phyloP scores from a whole-genome alignment of 1,140 invertebrate species.

The Achatina immaculata region DNA sequence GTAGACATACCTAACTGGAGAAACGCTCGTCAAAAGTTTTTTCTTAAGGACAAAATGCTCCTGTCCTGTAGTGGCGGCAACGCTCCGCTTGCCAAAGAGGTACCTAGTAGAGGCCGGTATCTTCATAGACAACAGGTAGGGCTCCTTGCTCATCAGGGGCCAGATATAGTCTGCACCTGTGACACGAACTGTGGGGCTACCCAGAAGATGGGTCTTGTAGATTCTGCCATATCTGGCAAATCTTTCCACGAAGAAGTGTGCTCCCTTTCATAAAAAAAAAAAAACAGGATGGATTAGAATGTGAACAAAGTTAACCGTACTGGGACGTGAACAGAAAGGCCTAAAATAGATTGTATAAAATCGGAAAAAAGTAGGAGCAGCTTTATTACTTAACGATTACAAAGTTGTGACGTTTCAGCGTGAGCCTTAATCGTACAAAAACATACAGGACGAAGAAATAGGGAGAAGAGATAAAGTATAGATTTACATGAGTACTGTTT shows the following conservation, averaged over 20 bases:
- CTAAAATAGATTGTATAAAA: no score
- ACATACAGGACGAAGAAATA: no score
- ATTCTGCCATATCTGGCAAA: constrained; percentile 49
- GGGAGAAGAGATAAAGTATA: no score
- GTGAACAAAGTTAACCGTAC: no score
- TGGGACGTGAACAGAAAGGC: no score
- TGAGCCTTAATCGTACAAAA: no score
- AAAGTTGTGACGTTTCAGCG: no score
- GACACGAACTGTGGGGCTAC: constrained; percentile 52
- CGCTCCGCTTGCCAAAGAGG: constrained; percentile 46
- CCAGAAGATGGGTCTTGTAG: constrained; percentile 60
- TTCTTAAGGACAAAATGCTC: constrained; percentile 44
- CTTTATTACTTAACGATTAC: no score
- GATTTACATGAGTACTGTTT: no score
- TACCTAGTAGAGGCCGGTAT: constrained; percentile 43
- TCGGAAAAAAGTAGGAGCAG: no score
- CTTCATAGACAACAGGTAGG: constrained; percentile 37
- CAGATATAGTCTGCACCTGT: constrained; percentile 51
- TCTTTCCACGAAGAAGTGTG: constrained; percentile 5
- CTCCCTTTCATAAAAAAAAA: not conserved
- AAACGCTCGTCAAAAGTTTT: constrained; percentile 42
- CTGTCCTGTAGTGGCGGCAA: constrained; percentile 41
- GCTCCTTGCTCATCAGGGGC: constrained; percentile 52
- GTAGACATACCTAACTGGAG: constrained; percentile 28
- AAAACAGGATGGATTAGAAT: no score